Base-by-base conservation (phyloP, 2,797 vertebrate genomes). In the Eutrigla gurnardus region DNA sequence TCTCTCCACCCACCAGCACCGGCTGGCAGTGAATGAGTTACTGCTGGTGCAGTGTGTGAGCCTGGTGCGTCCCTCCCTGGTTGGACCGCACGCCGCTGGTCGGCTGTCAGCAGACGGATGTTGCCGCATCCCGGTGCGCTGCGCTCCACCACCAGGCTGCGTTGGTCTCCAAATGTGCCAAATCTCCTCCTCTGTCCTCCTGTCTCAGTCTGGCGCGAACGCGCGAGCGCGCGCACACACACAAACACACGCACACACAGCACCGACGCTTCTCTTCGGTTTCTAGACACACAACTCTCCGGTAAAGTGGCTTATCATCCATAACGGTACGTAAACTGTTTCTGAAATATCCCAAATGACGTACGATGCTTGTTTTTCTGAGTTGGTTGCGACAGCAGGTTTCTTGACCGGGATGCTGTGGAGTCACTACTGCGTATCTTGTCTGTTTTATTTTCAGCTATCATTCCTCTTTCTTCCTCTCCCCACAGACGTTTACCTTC, bases 51-150 rank as follows among this genome's bases (percentile, higher is more conserved):
- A 90, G 88, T 82, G 78, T 87, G 83, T 75, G 80, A 78, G 78
- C 60, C 73, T 65, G 71, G 82, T 65, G 89, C 79, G 89, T 91
- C 89, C 91, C 90, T 89, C 84, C 84, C 87, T 86, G 91, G 83
- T 75, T 36, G 81, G 77, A 92, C 52, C n/a, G 73, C 77, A 70
- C 85, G 69, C 80, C 72, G 80, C 82, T 78, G 70, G n/a, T 81
- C 65, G 70, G 70, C 81, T 70, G 84, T 86, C 87, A 87, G 78
- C 91, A 93, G 89, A 91, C 87, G 77, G 87, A 88, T 83, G 90
- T 85, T 93, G 91, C 92, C 86, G 93, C 93, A 94, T 87, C 90
- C 69, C 65, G 85, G 86, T 72, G 82, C 83, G 81, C 84, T 77
- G 67, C 78, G 78, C 78, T 85, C 79, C 85, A 57, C 85, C 82